Evolutionary conservation across 2,113 vertebrate genomes (phyloP).

Genomic region (Condylura cristata): DNA sequence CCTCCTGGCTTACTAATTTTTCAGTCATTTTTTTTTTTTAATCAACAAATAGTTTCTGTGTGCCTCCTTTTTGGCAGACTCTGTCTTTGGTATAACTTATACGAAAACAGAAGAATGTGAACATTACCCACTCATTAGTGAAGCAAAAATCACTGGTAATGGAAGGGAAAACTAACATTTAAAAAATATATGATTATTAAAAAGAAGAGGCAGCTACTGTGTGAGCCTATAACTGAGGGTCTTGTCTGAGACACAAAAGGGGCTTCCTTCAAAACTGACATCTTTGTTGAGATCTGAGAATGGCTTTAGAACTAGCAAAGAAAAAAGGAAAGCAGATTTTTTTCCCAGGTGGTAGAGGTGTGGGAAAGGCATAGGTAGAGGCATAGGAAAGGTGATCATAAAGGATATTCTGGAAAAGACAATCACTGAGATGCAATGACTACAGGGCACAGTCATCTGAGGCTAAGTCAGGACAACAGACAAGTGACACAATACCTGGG

Average conservation of each 20-base stretch:
- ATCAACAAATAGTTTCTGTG: not conserved
- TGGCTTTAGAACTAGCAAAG: not conserved
- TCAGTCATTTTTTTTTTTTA: not conserved
- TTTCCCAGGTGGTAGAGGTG: not conserved
- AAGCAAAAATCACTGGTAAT: not conserved
- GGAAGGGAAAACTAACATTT: not conserved
- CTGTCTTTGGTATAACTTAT: not conserved
- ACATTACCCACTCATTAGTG: not conserved
- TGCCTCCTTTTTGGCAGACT: not conserved
- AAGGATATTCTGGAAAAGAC: not conserved
- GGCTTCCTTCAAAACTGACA: not conserved
- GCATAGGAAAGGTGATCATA: no score
- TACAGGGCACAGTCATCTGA: not conserved
- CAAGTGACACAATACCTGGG: rapidly evolving
- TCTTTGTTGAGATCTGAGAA: not conserved
- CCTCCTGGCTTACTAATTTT: not conserved
- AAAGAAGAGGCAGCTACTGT: not conserved
- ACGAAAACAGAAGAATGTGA: not conserved
- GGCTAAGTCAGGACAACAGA: not conserved
- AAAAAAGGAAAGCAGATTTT: not conserved
- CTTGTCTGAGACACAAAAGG: not conserved
- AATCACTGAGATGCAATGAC: not conserved
- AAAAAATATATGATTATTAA: not conserved
- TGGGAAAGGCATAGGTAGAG: not conserved
- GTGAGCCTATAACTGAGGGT: not conserved